Evolutionary conservation across 37 sponge, comb jelly and placozoan genomes (phyloP).

Genomic region (Ianthella basta): DNA sequence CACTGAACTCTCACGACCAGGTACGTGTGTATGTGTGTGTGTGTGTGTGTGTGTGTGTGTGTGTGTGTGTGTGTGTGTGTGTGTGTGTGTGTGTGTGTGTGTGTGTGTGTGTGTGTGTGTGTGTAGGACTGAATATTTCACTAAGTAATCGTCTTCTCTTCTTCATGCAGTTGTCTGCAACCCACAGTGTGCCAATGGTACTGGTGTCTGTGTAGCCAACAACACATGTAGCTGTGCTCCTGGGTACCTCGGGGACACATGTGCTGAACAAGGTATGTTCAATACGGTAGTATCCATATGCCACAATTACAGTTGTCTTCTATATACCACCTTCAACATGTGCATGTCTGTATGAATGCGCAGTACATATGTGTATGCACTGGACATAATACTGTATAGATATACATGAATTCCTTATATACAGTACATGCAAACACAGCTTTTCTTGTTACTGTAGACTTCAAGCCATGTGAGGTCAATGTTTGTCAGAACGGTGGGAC

Average conservation of each 20-base stretch:
- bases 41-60: not conserved
- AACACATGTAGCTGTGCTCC: slow-evolving; percentile 57
- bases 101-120: too few relatives aligned
- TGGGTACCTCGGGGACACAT: slow-evolving; percentile 58
- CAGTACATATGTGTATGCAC: too few relatives aligned
- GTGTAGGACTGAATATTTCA: too few relatives aligned
- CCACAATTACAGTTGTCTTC: too few relatives aligned
- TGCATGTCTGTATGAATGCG: too few relatives aligned
- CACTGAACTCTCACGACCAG: slow-evolving; percentile 50
- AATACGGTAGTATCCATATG: not conserved
- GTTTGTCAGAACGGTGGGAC: slow-evolving; percentile 56
- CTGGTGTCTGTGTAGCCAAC: slow-evolving; percentile 55
- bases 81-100: too few relatives aligned
- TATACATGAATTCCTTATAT: not conserved
- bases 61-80: not conserved
- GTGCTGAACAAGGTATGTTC: slow-evolving; percentile 19
- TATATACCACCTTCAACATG: too few relatives aligned
- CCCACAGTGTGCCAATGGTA: slow-evolving; percentile 65
- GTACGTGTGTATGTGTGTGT: slow-evolving; percentile 11
- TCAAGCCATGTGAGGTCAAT: too few relatives aligned
- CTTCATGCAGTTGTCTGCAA: slow-evolving; percentile 36
- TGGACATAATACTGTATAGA: not conserved
- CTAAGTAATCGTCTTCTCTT: too few relatives aligned
- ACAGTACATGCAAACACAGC: not conserved
- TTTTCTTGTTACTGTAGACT: too few relatives aligned